These are phyloP conservation scores for Acrobasis repandana DNA, from an alignment of 2,888 invertebrate species.

Conservation along the genomic window DNA sequence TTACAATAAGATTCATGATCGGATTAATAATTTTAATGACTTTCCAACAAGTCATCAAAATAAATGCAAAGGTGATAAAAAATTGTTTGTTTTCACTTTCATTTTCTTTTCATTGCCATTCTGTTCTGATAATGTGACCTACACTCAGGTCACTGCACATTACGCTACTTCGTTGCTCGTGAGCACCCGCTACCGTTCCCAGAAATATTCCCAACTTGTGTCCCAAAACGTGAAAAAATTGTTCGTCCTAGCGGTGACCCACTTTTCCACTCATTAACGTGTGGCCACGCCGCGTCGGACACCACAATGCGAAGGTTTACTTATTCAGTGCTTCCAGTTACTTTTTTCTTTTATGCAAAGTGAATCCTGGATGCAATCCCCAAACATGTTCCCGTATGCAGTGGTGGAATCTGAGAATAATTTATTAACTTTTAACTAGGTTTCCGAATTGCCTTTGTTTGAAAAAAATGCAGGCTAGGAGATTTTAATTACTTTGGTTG, in stretches of 20 bases:
- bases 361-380: conserved; percentile 13
- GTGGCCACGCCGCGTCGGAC: conserved; percentile 60
- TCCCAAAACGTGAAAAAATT: conserved; percentile 9
- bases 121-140: too few species aligned
- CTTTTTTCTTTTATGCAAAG: conserved; percentile 17
- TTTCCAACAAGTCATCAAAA: too few species aligned
- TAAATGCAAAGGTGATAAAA: too few species aligned
- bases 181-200: background rate
- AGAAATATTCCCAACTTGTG: conserved; percentile 1
- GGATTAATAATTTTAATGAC: too few species aligned
- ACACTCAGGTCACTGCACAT: too few species aligned
- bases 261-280: conserved; percentile 69
- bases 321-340: conserved; percentile 45
- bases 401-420: conserved; percentile 12
- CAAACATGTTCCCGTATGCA: conserved; percentile 18
- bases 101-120: too few species aligned
- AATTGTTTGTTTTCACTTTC: too few species aligned
- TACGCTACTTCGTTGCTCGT: too few species aligned
- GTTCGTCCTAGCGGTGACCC: conserved; percentile 45
- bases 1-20: too few species aligned
- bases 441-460: conserved; percentile 20
- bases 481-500: conserved; percentile 14
- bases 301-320: conserved; percentile 62
- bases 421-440: conserved; percentile 22
- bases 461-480: conserved; percentile 15